These are phyloP conservation scores for Zapus hudsonius DNA, from an alignment of 2,113 vertebrate genomes.

Conservation along the genomic window DNA sequence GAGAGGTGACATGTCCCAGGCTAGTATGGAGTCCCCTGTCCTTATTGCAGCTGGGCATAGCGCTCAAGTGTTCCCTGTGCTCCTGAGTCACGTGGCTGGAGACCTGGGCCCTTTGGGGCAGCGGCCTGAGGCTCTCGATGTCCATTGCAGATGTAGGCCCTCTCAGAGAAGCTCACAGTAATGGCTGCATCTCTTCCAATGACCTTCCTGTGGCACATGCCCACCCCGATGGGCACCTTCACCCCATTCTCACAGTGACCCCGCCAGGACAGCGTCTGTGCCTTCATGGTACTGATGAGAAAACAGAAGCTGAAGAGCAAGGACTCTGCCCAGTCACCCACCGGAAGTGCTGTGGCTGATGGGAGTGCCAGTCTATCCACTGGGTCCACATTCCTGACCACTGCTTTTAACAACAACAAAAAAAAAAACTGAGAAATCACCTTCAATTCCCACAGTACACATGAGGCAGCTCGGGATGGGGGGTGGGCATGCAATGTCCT, in stretches of 20 bases:
- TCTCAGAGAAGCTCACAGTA: not conserved
- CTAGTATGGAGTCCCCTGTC: accelerated
- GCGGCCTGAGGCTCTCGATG: not conserved
- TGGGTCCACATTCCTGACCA: not conserved
- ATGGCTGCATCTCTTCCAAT: too few species aligned
- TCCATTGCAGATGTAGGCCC: not conserved
- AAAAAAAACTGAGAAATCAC: not conserved
- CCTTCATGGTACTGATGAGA: not conserved
- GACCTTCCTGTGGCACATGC: accelerated
- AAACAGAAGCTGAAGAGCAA: not conserved
- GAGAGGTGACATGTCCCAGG: not conserved
- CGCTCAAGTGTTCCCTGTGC: accelerated
- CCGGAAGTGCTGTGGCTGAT: not conserved
- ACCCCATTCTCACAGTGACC: accelerated
- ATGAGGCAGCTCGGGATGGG: too few species aligned
- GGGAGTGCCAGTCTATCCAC: not conserved
- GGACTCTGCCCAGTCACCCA: not conserved
- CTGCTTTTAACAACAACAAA: too few species aligned
- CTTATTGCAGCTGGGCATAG: not conserved
- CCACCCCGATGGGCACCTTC: not conserved
- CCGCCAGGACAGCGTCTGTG: accelerated
- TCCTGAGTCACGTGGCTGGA: not conserved
- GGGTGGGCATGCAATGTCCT: not conserved
- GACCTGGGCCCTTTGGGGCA: not conserved
- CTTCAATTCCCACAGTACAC: not conserved